Base-by-base conservation (phyloP, 2,797 vertebrate genomes). In the Hozukius guyotensis region DNA sequence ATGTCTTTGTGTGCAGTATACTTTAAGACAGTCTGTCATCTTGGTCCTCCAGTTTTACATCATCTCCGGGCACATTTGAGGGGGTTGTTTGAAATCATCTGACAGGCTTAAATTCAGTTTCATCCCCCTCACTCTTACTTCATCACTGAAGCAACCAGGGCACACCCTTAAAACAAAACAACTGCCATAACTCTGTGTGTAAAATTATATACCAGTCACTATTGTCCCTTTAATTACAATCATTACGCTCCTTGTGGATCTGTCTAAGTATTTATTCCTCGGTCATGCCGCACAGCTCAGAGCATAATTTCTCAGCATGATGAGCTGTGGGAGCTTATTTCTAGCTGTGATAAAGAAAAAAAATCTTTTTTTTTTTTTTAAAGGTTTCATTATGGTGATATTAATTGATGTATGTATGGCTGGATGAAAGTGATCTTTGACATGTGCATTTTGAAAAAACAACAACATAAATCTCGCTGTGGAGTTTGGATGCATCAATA, bases 211-310 rank as follows among this genome's bases (percentile, higher is more conserved):
- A 84, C 62, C 64, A 76, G 75, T 87, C 76, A 77, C 75, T 32
- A 62, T 71, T 86, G 78, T 84, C 77, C 72, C 62, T 70, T 86
- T 86, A 87, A 84, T 89, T 89, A 83, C 72, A 82, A 80, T 86
- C 65, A 86, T 89, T 85, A 87, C 5, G 27, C 57, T 74, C 61
- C 61, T 32, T 49, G 60, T 73, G 52, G 63, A 74, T 81, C 46
- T 49, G 87, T 84, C 63, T 32, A 70, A 88, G 63, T 73, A 65
- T 78, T 75, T 81, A 77, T 84, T 83, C 71, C 69, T 46, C 70
- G 81, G 62, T 82, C 77, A 62, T 36, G 60, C 16, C 11, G 22
- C 34, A 65, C 72, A 62, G 62, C 67, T 71, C 65, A 5, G 62
- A 68, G 82, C 66, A 31, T 81, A 31, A 85, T 86, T 91, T 80